Evolutionary conservation across 92 coral and sea anemone species (phyloP), one percentile per base, ranked within the genome.

Genomic region (Phenganax subtilis): DNA sequence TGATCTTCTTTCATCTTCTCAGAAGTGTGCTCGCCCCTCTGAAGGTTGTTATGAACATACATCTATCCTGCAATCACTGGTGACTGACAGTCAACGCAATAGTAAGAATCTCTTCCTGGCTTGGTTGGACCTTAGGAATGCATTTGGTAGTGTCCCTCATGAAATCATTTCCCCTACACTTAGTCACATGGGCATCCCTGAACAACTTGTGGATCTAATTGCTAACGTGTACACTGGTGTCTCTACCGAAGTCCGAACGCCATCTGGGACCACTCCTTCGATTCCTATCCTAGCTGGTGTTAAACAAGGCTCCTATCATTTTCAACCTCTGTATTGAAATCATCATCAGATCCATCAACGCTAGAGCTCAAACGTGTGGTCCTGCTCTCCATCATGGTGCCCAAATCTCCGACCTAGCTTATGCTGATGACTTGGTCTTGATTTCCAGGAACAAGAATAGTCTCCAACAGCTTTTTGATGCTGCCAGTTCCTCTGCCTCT

Each of bases 11-110:
- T 81, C 85, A 9, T n/a, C 76, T 20, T 20, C 31, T 31, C 85
- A 81, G 54, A 81, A 81, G 51, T 69, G 85, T 53, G 77, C 85
- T 30, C 16, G 85, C 5, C 85, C 85, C 12, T 15, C 67, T 8
- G 78, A 81, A 55, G 85, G 85, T 44, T 81, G 85, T 31, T 81
- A 81, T 56, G 85, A 81, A 29, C 85, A 81, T 69, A 81, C 77
- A 27, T 81, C 31, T 29, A 31, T 81, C 9, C 37, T 82, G 57
- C 85, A 82, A 58, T 71, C 80, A 8, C 20, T 72, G 27, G n/a
- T 82, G 7, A 51, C 20, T 44, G 85, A 81, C 54, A 66, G 77
- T 54, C 76, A 64, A 51, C 37, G 77, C 11, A n/a, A 31, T 31
- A 8, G 71, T 17, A 16, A 65, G 25, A 37, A 60, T 67, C 9